Percentiles rank a stretch among this genome's conserved stretches.
Conservation (phyloP, 2,797 vertebrate genomes). For the Pygocentrus nattereri region DNA sequence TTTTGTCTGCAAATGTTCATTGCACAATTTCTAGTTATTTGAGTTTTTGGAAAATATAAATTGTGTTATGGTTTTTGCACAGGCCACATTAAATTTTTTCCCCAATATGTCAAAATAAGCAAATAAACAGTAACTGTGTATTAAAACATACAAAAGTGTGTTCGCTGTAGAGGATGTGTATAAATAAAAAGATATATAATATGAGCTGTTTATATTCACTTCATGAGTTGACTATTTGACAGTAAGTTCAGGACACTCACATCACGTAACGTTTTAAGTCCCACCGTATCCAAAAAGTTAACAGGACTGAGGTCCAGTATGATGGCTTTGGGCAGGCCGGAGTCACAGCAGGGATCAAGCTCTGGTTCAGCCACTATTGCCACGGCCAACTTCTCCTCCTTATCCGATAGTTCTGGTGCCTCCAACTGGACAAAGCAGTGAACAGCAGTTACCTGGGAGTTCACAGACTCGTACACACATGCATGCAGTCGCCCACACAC, state of each 20-base stretch:
- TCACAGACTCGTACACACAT: neutral
- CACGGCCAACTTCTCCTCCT: slow-evolving; percentile 49
- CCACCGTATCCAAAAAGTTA: slow-evolving; percentile 92
- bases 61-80: too few species aligned
- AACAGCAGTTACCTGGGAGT: neutral
- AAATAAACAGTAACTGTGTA: too few species aligned
- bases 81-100: too few species aligned
- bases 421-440: slow-evolving; percentile 49
- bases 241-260: slow-evolving; percentile 72
- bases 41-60: too few species aligned
- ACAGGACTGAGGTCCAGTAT: slow-evolving; percentile 89
- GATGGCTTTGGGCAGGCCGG: slow-evolving; percentile 77
- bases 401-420: slow-evolving; percentile 42
- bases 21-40: too few species aligned
- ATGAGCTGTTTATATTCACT: slow-evolving; percentile 6
- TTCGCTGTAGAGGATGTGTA: too few species aligned
- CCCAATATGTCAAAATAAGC: too few species aligned
- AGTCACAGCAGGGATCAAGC: slow-evolving; percentile 25
- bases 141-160: too few species aligned
- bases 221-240: slow-evolving; percentile 15
- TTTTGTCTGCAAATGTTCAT: too few species aligned
- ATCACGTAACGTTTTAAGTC: slow-evolving; percentile 86
- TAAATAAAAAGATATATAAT: too few species aligned
- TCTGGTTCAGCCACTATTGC: slow-evolving; percentile 62
- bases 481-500: neutral